A percentile compares a stretch with the other conserved stretches of the same genome.
These are phyloP conservation scores for Micropoecilia bifurca DNA, from an alignment of 2,797 vertebrate genomes.

Conservation along the genomic window DNA sequence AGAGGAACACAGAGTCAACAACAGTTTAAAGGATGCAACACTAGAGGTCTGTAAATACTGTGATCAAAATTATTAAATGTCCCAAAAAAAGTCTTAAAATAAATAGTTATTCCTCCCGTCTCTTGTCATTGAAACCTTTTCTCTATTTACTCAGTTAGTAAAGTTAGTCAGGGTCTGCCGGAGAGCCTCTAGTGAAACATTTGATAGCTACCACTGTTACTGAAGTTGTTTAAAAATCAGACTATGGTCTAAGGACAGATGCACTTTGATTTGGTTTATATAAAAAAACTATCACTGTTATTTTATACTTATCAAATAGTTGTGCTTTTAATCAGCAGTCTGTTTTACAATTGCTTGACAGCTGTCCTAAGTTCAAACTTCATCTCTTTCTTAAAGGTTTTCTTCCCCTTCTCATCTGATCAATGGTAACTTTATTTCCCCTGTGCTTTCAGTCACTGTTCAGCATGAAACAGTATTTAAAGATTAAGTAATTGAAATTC, in stretches of 20 bases:
- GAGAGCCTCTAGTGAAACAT: constrained; percentile 5
- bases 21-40: not conserved
- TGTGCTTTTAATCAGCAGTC: not conserved
- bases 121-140: not conserved
- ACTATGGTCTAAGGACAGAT: not conserved
- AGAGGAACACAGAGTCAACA: constrained; percentile 3
- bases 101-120: not conserved
- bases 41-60: constrained; percentile 6
- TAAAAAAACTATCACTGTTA: no score
- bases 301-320: not conserved
- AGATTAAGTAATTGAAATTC: not conserved
- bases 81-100: not conserved
- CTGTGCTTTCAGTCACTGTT: constrained; percentile 30
- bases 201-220: not conserved
- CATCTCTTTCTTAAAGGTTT: constrained; percentile 45
- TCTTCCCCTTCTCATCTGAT: constrained; percentile 30
- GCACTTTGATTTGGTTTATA: not conserved
- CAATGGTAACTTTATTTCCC: constrained; percentile 29
- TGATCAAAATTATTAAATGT: not conserved
- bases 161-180: constrained; percentile 1
- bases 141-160: constrained; percentile 2
- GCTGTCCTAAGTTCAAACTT: constrained; percentile 52
- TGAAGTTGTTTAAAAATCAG: not conserved
- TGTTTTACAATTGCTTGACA: constrained; percentile 1
- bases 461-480: constrained; percentile 23